Base-by-base conservation (phyloP, 2,113 vertebrate genomes). In the Rousettus leschenaultii region DNA sequence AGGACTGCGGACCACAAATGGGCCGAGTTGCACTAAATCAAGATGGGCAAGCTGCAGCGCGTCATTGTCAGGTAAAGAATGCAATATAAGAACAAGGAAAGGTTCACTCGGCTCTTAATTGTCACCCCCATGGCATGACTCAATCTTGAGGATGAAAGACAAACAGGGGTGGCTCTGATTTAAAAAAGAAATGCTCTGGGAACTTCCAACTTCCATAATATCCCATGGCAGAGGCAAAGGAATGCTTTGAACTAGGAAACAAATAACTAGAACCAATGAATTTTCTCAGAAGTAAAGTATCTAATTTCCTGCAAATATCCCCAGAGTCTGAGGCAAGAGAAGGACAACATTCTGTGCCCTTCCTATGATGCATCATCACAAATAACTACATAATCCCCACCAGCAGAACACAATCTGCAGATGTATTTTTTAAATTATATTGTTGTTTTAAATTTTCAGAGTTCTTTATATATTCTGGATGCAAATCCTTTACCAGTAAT, bases 281-380 rank as follows among this genome's bases (percentile, higher is more conserved):
- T 97, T 75, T 96, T 96, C 77, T 93, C 82, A 91, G 57, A 97
- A 90, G 45, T 82, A 95, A 98, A 96, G 43, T 79, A 78, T 95
- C 91, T 94, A 91, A 97, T 98, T 97, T 98, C 97, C 97, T 97
- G 95, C 77, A 94, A 91, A 96, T 91, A 97, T 96, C 91, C 83
- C n/a, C 59, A 94, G 82, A 96, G 73, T 91, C 91, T 91, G 63
- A 63, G 77, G 43, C 85, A 68, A 43, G n/a, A 79, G 53, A 91
- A 82, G 68, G 84, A 90, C 66, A 95, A 21, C 79, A 94, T 84
- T 70, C 80, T 59, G 33, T 59, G 85, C 48, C 84, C 82, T 97
- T 91, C 38, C 53, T 45, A 61, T 57, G 93, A 92, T 55, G 28
- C 57, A 53, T 79, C 77, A 51, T 74, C 18, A 26, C 55, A 95